Evolutionary conservation across 1,140 invertebrate genomes (phyloP).

Genomic region (Drosophila auraria): DNA sequence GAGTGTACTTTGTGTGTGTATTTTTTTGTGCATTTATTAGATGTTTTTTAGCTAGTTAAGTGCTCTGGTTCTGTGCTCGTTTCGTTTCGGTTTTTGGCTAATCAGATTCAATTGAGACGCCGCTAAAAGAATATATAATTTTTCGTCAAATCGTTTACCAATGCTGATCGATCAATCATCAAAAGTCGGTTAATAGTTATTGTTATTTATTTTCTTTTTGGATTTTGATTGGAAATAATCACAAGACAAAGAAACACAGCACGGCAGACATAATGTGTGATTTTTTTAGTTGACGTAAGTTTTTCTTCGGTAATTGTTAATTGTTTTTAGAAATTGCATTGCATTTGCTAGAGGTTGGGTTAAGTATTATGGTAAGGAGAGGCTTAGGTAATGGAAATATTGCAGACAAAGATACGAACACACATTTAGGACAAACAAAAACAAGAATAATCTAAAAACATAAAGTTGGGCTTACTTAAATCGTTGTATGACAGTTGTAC

Average conservation of each 20-base stretch:
- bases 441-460: background rate
- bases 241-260: conserved; percentile 39
- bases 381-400: background rate
- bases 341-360: conserved; percentile 20
- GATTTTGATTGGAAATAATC: conserved; percentile 23
- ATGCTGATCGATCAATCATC: background rate
- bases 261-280: conserved; percentile 30
- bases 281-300: conserved; percentile 6
- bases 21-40: conserved; percentile 44
- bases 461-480: background rate
- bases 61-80: conserved; percentile 36
- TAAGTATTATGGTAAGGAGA: conserved; percentile 1
- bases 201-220: conserved; percentile 3
- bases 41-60: conserved; percentile 44
- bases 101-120: conserved; percentile 68
- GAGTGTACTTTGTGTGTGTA: conserved; percentile 11
- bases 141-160: conserved; percentile 54
- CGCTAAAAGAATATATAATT: conserved; percentile 67
- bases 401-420: background rate
- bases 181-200: conserved; percentile 24
- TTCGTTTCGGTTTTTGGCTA: conserved; percentile 44
- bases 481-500: background rate
- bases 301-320: background rate
- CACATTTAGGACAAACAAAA: background rate
- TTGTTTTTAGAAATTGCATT: conserved; percentile 52